A percentile compares a stretch with the other conserved stretches of the same genome.
phyloP scores from a whole-genome alignment of 1,140 invertebrate species.

The Drosophila punjabiensis region DNA sequence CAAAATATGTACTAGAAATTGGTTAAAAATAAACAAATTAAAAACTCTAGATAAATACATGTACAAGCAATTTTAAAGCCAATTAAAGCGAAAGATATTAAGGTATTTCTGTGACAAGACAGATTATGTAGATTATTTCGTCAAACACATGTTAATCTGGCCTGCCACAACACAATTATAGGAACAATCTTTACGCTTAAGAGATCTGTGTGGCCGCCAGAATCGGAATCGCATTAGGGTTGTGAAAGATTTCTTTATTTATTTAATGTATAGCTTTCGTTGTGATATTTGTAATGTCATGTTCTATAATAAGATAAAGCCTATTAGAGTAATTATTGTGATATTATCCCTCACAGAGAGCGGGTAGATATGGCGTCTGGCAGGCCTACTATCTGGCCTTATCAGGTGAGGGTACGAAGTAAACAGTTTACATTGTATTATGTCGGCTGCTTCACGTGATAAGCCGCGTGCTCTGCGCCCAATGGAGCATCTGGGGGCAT shows the following conservation, averaged over 20 bases:
- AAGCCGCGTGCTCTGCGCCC: constrained; percentile 37
- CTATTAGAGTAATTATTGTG: constrained; percentile 5
- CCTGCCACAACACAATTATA: constrained; percentile 7
- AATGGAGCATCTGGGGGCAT: constrained; percentile 38
- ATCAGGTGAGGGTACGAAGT: constrained; percentile 44
- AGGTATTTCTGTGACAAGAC: constrained; percentile 1
- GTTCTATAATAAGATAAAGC: neutral
- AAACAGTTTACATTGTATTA: constrained; percentile 59
- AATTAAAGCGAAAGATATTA: neutral
- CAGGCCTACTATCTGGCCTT: constrained; percentile 29
- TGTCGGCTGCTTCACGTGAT: constrained; percentile 58
- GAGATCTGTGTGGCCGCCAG: neutral
- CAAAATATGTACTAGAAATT: neutral
- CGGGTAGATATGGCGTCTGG: constrained; percentile 3
- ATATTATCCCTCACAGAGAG: neutral
- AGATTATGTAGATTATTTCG: constrained; percentile 8
- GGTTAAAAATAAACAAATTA: neutral
- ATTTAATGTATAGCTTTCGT: neutral
- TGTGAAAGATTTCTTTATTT: neutral
- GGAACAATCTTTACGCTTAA: constrained; percentile 5
- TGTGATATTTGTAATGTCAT: neutral
- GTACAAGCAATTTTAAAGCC: neutral
- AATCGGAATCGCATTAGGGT: constrained; percentile 5
- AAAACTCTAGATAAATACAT: too few relatives aligned
- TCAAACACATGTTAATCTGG: constrained; percentile 8